Conservation (phyloP, 1,140 invertebrate species). For the Yoshiicerus persimilis region DNA sequence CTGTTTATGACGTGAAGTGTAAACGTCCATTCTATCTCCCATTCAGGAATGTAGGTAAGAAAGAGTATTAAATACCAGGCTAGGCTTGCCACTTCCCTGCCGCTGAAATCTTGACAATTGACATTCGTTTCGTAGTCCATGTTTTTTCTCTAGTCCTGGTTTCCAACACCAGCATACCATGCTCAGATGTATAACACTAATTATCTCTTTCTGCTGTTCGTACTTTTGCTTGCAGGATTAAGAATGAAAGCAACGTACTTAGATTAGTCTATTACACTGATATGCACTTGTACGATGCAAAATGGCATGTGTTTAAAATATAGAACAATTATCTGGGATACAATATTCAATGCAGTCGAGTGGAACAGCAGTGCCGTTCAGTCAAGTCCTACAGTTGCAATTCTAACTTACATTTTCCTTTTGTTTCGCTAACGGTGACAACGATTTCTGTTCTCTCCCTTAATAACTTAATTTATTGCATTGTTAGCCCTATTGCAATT, state of each 20-base stretch:
- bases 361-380: no score
- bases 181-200: not conserved
- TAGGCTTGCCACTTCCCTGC: not conserved
- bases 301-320: not conserved
- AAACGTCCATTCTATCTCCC: not conserved
- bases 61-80: not conserved
- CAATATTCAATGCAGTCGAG: not conserved
- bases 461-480: not conserved
- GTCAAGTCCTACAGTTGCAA: no score
- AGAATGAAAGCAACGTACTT: not conserved
- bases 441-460: not conserved
- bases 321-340: not conserved
- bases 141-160: not conserved
- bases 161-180: not conserved
- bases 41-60: not conserved
- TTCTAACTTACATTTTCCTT: not conserved
- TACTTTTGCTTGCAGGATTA: not conserved
- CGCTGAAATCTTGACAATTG: not conserved
- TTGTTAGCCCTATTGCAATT: no score
- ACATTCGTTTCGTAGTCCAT: not conserved
- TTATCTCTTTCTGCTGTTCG: not conserved
- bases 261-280: not conserved
- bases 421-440: not conserved
- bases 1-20: not conserved
- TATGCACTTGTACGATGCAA: not conserved